Base-by-base conservation (phyloP, 53 echinoderm and acorn worm species). In the Holothuria scabra region DNA sequence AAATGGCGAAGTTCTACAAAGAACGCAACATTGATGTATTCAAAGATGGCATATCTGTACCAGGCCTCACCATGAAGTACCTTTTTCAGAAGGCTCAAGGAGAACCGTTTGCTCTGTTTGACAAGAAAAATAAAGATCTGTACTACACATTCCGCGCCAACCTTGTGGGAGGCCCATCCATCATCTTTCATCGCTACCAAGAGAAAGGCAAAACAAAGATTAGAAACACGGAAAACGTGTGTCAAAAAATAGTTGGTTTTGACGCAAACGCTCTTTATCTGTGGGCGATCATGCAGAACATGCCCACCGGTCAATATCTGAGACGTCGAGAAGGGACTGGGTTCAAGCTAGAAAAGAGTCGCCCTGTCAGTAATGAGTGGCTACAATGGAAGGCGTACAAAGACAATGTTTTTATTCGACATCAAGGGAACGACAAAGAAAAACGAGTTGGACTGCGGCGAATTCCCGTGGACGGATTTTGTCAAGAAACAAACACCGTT, bases 301-400 rank as follows among this genome's bases (percentile, higher is more conserved):
- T 89, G 89, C 85, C 85, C 12, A 80, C 80, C 14, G 89, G 89
- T 16, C 79, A 52, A 24, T 82, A 82, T 60, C n/a, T 83, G 20
- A 29, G 86, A 35, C 65, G 86, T 20, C 58, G 65, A 30, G 59
- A 9, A 2, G 31, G 44, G 3, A 35, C 60, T 18, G 29, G 30
- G 2, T 82, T 67, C 67, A 67, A 29, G 67, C 0, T 30, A 28
- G 31, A 8, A 67, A 67, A 19, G 30, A n/a, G n/a, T n/a, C n/a
- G n/a, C n/a, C n/a, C 35, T 2, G 28, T 0, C 14, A 67, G 67
- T 29, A 67, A 16, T 12, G 67, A 67, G 67, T 67, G 33, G 67
- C 32, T 67, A 28, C 14, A 67, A 21, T 67, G 67, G 67, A 67
- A 67, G 31, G 33, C 35, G 9, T 29, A 67, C 31, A 19, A 16